Evolutionary conservation across 2,888 invertebrate species (phyloP).

Genomic region (Dolichomitus sp.): DNA sequence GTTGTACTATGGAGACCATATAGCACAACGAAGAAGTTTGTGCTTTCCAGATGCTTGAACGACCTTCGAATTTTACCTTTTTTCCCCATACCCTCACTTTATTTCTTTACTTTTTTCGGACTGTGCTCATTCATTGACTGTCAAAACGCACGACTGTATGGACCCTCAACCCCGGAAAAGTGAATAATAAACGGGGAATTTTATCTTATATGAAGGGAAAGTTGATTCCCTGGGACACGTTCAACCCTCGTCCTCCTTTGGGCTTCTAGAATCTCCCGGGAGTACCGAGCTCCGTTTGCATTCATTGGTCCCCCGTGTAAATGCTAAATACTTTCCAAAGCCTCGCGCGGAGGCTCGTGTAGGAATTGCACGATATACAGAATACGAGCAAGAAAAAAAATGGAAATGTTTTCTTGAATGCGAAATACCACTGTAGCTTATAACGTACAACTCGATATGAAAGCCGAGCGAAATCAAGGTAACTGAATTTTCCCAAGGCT

Average conservation of each 20-base stretch:
- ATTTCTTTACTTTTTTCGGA: slow-evolving; percentile 66
- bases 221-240: slow-evolving; percentile 45
- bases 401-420: slow-evolving; percentile 3
- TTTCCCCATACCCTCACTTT: background rate
- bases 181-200: slow-evolving; percentile 42
- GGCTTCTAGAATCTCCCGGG: slow-evolving; percentile 28
- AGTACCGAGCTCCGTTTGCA: slow-evolving; percentile 21
- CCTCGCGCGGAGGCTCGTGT: slow-evolving; percentile 4
- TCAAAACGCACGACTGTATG: slow-evolving; percentile 45
- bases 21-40: background rate
- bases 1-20: background rate
- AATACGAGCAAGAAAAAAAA: background rate
- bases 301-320: slow-evolving; percentile 44
- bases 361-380: background rate
- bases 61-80: slow-evolving; percentile 21
- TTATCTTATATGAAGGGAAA: slow-evolving; percentile 34
- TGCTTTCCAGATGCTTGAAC: background rate
- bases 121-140: slow-evolving; percentile 48
- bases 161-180: background rate
- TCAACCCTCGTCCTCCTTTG: slow-evolving; percentile 40
- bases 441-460: background rate
- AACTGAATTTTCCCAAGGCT: background rate
- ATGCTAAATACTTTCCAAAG: slow-evolving; percentile 53
- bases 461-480: slow-evolving; percentile 1
- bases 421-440: background rate